Conservation (phyloP, 2,888 invertebrate genomes). For the Nineta flava region DNA sequence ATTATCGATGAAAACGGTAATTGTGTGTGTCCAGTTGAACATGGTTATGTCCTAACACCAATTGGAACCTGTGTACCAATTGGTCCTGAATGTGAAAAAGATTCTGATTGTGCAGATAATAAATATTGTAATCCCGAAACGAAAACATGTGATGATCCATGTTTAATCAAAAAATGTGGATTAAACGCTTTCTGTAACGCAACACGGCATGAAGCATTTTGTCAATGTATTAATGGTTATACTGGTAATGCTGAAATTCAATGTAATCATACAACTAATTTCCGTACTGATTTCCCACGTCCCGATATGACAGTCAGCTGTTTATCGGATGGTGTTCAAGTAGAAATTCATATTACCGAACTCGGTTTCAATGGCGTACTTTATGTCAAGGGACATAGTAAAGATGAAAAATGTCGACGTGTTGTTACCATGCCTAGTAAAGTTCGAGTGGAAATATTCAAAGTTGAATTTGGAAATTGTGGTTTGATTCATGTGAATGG, state of each 20-base stretch:
- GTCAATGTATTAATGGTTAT: constrained; percentile 62
- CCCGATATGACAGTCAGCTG: constrained; percentile 81
- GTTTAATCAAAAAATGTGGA: constrained; percentile 56
- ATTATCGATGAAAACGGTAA: constrained; percentile 59
- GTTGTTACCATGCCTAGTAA: constrained; percentile 63
- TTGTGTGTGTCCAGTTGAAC: constrained; percentile 57
- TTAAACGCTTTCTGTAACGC: constrained; percentile 63
- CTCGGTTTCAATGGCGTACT: constrained; percentile 77
- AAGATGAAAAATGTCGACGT: constrained; percentile 76
- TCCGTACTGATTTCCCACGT: constrained; percentile 66
- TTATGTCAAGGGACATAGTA: constrained; percentile 89
- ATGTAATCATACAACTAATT: constrained; percentile 40
- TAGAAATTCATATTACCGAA: constrained; percentile 57
- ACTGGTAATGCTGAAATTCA: constrained; percentile 57
- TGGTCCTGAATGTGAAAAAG: constrained; percentile 44
- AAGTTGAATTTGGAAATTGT: constrained; percentile 81
- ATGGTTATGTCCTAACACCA: constrained; percentile 45
- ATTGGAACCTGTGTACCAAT: constrained; percentile 42
- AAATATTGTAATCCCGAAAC: constrained; percentile 54
- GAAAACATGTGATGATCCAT: constrained; percentile 66
- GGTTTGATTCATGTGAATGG: constrained; percentile 85
- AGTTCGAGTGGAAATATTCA: constrained; percentile 57
- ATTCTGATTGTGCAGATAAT: constrained; percentile 62
- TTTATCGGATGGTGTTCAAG: constrained; percentile 80
- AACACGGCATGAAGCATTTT: constrained; percentile 57